Evolutionary conservation across 1,140 invertebrate species (phyloP), one percentile per base, ranked within the genome.

Genomic region (Leptonema lineaticorne): DNA sequence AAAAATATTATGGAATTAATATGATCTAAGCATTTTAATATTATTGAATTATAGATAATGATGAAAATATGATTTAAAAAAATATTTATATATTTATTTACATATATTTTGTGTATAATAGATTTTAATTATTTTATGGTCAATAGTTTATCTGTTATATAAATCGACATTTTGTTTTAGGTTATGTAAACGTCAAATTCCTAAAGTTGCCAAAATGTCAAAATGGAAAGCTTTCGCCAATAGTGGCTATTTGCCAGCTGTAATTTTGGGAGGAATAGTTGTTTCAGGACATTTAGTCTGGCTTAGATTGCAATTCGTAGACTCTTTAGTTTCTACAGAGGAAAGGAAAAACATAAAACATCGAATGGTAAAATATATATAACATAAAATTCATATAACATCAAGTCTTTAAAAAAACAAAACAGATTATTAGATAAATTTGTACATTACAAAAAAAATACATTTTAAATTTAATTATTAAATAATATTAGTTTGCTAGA

Each of bases 271-370:
- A 9, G 60, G 37, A 4, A 46, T 63, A 4, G n/a, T 63, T 27
- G 68, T 83, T 29, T 80, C 76, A 4, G 73, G 76, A 41, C 84
- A 86, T 75, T 84, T 81, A 75, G 79, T 78, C 5, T 85, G 84
- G 84, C 70, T 75, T 45, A 79, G 78, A 74, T 67, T 86, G 18
- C 85, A 86, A 74, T 69, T 82, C 60, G 74, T 79, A 14, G 81
- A 84, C 16, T 68, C 67, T 26, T 76, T 85, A 11, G 83, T 85
- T 5, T 68, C 75, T 20, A 64, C 76, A 14, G 72, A 79, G 29
- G 79, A 85, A 56, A 75, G 79, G 65, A 78, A 81, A 60, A 78
- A 79, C 53, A 53, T 53, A 16, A 16, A 4, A n/a, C n/a, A n/a
- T n/a, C n/a, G n/a, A 37, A 37, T 37, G n/a, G n/a, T 37, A n/a